Percentiles rank a stretch among this genome's conserved stretches.
Evolutionary conservation across 2,888 invertebrate species (phyloP).

Genomic region (Seira ritae): DNA sequence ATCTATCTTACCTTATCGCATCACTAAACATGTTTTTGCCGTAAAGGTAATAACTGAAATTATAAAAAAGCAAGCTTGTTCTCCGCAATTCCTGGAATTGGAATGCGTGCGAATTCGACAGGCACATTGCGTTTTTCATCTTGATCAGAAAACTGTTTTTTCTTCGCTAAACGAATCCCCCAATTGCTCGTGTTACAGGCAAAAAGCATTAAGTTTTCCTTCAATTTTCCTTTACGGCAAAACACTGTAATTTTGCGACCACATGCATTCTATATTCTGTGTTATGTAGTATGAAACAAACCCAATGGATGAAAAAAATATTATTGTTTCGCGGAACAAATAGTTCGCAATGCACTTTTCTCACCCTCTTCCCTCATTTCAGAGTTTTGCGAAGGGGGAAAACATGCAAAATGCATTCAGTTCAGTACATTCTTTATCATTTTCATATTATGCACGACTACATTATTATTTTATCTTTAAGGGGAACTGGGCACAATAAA

Average conservation of each 20-base stretch:
- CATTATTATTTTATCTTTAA: conserved; percentile 2
- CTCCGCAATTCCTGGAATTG: not conserved
- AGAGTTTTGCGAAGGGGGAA: not conserved
- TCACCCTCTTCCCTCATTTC: not conserved
- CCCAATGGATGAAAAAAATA: not conserved
- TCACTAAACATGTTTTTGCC: too few relatives aligned
- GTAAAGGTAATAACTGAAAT: too few relatives aligned
- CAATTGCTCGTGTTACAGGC: conserved; percentile 1
- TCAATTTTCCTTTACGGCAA: not conserved
- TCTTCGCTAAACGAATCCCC: not conserved
- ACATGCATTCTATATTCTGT: not conserved
- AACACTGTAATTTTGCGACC: conserved; percentile 2
- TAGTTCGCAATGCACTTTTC: conserved; percentile 2
- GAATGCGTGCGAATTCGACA: not conserved
- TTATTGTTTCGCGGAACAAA: not conserved
- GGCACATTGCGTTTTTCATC: not conserved
- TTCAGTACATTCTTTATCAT: conserved; percentile 1
- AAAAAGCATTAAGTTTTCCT: not conserved
- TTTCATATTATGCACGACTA: not conserved
- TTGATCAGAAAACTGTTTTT: not conserved
- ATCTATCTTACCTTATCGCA: too few relatives aligned
- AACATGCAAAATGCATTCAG: conserved; percentile 11
- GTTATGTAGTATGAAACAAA: too few relatives aligned
- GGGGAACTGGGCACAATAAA: not conserved
- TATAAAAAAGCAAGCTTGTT: too few relatives aligned